phyloP scores from a whole-genome alignment of 1,140 invertebrate genomes.

The Ylistrum balloti region DNA sequence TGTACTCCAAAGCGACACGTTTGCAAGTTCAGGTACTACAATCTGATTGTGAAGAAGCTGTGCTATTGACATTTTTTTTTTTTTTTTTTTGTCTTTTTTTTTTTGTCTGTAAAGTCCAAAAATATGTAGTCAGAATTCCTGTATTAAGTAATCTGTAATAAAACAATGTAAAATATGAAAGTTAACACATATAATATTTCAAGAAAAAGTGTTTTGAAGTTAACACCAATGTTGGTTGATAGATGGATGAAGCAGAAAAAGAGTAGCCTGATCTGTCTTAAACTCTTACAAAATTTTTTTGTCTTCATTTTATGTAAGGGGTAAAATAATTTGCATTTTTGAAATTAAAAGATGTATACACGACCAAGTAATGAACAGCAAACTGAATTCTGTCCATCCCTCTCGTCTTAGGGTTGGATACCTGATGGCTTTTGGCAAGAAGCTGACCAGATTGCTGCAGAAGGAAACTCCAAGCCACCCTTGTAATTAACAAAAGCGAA shows the following conservation, averaged over 20 bases:
- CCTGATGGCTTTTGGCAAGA: conserved; percentile 44
- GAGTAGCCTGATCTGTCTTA: background rate
- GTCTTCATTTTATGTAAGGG: background rate
- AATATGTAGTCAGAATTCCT: background rate
- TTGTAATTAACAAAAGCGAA: conserved; percentile 4
- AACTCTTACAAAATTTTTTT: background rate
- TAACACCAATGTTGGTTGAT: conserved; percentile 27
- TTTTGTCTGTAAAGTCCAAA: background rate
- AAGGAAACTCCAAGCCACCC: conserved; percentile 21
- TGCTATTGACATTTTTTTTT: background rate
- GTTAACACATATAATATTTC: background rate
- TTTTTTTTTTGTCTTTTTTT: too few relatives aligned
- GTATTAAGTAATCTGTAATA: background rate
- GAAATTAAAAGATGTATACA: background rate
- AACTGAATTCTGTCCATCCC: conserved; percentile 60
- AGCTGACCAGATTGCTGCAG: conserved; percentile 37
- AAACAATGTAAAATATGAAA: background rate
- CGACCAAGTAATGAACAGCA: conserved; percentile 50
- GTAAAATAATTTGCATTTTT: background rate
- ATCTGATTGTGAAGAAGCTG: conserved; percentile 47
- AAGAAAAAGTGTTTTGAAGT: background rate
- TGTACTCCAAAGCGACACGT: conserved; percentile 54
- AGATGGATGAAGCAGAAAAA: background rate
- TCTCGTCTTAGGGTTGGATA: conserved; percentile 62
- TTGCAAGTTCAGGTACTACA: conserved; percentile 59